Evolutionary conservation across 2,797 vertebrate species (phyloP).

Genomic region (Pteropus rufus): DNA sequence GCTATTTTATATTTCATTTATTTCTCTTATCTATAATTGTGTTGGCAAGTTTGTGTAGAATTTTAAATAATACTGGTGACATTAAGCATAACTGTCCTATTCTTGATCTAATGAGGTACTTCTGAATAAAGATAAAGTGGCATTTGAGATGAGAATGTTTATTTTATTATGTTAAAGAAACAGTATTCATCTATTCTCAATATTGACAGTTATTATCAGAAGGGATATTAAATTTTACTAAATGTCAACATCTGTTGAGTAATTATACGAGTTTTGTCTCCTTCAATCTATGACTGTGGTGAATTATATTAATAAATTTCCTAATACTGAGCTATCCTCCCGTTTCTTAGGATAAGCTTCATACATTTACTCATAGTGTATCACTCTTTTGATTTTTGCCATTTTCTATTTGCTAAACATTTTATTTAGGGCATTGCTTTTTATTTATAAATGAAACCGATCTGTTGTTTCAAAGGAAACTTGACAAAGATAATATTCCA

Average conservation of each 20-base stretch:
- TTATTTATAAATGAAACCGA: not conserved
- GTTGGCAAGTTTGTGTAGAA: constrained; percentile 6
- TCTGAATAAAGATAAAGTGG: not conserved
- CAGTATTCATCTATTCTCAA: not conserved
- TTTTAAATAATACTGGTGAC: not conserved
- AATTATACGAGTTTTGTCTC: not conserved
- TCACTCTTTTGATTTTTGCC: not conserved
- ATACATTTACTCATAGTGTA: not conserved
- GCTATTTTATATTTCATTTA: not conserved
- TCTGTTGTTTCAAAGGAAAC: not conserved
- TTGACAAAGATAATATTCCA: not conserved
- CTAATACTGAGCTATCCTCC: not conserved
- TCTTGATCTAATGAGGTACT: not conserved
- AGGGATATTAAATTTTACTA: not conserved
- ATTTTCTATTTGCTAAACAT: not conserved
- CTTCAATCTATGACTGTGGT: not conserved
- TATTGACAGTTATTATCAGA: not conserved
- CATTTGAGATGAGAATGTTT: not conserved
- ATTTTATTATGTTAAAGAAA: constrained; percentile 6
- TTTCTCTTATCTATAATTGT: not conserved
- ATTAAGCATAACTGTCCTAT: not conserved
- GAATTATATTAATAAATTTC: not conserved
- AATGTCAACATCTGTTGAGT: not conserved
- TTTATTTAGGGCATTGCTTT: not conserved
- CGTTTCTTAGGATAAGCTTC: not conserved